Conservation (phyloP, 1,140 invertebrate species). For the Heterodera schachtii region DNA sequence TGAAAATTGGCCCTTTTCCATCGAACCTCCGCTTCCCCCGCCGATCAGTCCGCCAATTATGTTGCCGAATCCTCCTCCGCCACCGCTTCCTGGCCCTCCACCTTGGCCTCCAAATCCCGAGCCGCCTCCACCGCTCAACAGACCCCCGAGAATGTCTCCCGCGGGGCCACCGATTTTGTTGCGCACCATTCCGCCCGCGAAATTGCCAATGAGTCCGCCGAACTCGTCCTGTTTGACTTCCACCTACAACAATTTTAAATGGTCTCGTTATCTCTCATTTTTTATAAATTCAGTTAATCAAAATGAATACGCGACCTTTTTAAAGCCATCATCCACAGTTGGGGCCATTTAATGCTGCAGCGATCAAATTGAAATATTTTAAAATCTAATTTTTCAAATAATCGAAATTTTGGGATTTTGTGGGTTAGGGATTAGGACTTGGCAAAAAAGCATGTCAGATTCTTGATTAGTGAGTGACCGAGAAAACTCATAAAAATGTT, state of each 20-base stretch:
- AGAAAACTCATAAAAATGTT: too few species aligned
- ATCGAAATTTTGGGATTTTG: too few species aligned
- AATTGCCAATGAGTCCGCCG: conserved; percentile 63
- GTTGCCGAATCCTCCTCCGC: conserved; percentile 43
- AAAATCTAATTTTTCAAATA: too few species aligned
- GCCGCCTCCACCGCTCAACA: conserved; percentile 46
- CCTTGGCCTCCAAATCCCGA: conserved; percentile 34
- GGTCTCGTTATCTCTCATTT: background rate
- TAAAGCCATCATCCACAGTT: background rate
- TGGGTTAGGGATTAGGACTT: too few species aligned
- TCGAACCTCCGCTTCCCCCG: conserved; percentile 38
- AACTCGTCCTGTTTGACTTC: conserved; percentile 60
- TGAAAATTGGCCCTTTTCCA: too few species aligned
- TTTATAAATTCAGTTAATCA: background rate
- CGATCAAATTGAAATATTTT: too few species aligned
- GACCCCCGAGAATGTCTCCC: conserved; percentile 52
- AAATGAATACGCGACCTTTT: background rate
- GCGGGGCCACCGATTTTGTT: conserved; percentile 55
- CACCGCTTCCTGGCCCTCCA: background rate
- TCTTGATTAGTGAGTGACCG: too few species aligned
- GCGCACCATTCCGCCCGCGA: conserved; percentile 61
- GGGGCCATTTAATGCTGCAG: background rate
- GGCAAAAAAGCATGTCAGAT: too few species aligned
- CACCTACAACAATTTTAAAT: conserved; percentile 45
- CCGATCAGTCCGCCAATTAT: conserved; percentile 49